Conservation (phyloP, 2,113 vertebrate species). For the Amphiprion ocellaris region DNA sequence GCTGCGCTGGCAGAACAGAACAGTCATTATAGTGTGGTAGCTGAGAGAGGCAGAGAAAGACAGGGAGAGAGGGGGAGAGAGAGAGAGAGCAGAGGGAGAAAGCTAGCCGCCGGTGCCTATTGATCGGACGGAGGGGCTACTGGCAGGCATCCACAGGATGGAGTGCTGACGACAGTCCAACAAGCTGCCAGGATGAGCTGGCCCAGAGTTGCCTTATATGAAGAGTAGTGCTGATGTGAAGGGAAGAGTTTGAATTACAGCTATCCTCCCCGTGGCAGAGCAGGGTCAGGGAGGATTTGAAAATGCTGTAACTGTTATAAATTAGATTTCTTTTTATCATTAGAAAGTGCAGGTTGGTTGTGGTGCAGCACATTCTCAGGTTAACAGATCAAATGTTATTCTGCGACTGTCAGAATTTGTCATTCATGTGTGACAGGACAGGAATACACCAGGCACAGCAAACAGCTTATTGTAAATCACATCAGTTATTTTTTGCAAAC, state of each 20-base stretch:
- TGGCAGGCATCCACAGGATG: constrained; percentile 79
- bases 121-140: constrained; percentile 70
- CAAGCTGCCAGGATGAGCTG: constrained; percentile 73
- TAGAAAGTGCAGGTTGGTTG: neutral
- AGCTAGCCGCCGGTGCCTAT: constrained; percentile 79
- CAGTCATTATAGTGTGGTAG: constrained; percentile 69
- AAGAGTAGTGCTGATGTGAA: constrained; percentile 65
- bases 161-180: constrained; percentile 81
- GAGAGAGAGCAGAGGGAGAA: constrained; percentile 64
- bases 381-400: constrained; percentile 1
- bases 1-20: constrained; percentile 77
- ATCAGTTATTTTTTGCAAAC: neutral
- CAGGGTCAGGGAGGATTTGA: constrained; percentile 40
- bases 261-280: constrained; percentile 37
- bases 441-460: neutral
- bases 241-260: constrained; percentile 63
- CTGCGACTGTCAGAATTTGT: constrained; percentile 11
- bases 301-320: constrained; percentile 31
- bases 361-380: constrained; percentile 1
- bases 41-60: constrained; percentile 37
- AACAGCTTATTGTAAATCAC: constrained; percentile 7
- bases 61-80: constrained; percentile 12
- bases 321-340: neutral
- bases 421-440: neutral
- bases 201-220: constrained; percentile 32